phyloP scores from a whole-genome alignment of 2,797 vertebrate genomes.

The Poeciliopsis presidionis region DNA sequence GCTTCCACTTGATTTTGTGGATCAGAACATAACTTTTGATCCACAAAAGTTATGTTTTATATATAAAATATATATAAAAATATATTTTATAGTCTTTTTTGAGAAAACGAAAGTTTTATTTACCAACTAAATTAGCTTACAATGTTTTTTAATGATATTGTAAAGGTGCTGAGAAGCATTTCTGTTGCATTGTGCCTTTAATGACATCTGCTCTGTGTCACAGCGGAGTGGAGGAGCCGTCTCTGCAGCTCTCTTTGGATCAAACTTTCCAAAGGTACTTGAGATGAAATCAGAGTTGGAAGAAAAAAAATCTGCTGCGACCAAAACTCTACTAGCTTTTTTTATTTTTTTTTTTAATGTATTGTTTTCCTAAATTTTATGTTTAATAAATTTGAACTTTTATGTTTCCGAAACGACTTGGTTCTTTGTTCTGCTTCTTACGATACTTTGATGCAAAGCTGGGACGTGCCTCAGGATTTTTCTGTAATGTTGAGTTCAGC shows the following conservation, averaged over 20 bases:
- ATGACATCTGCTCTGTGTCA: constrained; percentile 26
- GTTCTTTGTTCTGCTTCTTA: constrained; percentile 15
- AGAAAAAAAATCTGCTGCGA: background rate
- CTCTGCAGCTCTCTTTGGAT: constrained; percentile 66
- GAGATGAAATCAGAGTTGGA: constrained; percentile 25
- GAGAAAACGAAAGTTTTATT: background rate
- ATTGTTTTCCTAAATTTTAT: background rate
- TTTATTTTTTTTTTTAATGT: background rate
- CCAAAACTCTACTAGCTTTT: constrained; percentile 7
- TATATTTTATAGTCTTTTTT: background rate
- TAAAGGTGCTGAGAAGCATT: background rate
- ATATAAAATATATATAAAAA: background rate
- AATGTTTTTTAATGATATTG: background rate
- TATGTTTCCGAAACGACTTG: background rate
- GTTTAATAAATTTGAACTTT: constrained; percentile 28
- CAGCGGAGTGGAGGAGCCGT: constrained; percentile 72
- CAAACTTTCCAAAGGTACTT: constrained; percentile 44
- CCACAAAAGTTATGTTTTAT: no score
- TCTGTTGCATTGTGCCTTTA: background rate
- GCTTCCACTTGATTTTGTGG: background rate
- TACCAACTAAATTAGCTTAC: background rate
- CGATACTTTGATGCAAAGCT: background rate
- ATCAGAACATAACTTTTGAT: background rate
- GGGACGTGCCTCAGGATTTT: background rate
- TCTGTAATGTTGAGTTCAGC: background rate